These are phyloP conservation scores for Caenorhabditis macrosperma DNA, from an alignment of 2,888 invertebrate genomes.

Conservation along the genomic window DNA sequence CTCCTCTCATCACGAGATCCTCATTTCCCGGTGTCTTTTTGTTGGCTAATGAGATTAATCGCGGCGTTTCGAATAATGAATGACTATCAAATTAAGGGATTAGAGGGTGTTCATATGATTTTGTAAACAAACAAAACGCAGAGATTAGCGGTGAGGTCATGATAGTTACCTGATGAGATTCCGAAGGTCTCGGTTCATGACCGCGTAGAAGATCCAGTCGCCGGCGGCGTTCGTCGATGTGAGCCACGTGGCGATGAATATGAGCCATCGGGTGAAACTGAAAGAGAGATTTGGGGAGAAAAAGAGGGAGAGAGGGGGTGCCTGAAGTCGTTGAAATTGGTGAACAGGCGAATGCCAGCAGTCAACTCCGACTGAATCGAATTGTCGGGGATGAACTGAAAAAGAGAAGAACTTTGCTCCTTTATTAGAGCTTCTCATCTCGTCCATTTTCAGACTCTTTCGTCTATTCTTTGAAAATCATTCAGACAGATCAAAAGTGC, in stretches of 20 bases:
- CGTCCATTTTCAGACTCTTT: background rate
- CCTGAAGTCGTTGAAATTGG: slow-evolving; percentile 68
- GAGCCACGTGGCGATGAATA: slow-evolving; percentile 74
- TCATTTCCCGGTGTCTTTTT: slow-evolving; percentile 38
- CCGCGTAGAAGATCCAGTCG: slow-evolving; percentile 79
- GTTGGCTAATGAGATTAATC: slow-evolving; percentile 37
- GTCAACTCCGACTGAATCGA: slow-evolving; percentile 64
- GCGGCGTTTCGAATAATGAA: background rate
- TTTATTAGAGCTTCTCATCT: slow-evolving; percentile 9
- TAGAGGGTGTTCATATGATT: slow-evolving; percentile 41
- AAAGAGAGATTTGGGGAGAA: slow-evolving; percentile 13
- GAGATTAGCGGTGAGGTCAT: slow-evolving; percentile 27
- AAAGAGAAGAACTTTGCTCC: background rate
- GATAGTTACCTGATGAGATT: slow-evolving; percentile 75
- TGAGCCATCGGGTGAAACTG: slow-evolving; percentile 68
- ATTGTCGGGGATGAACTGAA: slow-evolving; percentile 63
- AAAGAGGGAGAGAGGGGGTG: slow-evolving; percentile 13
- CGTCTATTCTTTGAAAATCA: slow-evolving; percentile 26
- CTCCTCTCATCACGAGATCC: slow-evolving; percentile 30
- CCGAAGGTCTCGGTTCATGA: slow-evolving; percentile 77
- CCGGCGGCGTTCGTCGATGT: slow-evolving; percentile 78
- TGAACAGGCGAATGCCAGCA: slow-evolving; percentile 65
- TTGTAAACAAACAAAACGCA: slow-evolving; percentile 34
- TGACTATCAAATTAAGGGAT: slow-evolving; percentile 37
- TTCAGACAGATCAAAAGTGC: slow-evolving; percentile 19